Evolutionary conservation across 2,888 invertebrate genomes (phyloP).

Genomic region (Eurois occulta): DNA sequence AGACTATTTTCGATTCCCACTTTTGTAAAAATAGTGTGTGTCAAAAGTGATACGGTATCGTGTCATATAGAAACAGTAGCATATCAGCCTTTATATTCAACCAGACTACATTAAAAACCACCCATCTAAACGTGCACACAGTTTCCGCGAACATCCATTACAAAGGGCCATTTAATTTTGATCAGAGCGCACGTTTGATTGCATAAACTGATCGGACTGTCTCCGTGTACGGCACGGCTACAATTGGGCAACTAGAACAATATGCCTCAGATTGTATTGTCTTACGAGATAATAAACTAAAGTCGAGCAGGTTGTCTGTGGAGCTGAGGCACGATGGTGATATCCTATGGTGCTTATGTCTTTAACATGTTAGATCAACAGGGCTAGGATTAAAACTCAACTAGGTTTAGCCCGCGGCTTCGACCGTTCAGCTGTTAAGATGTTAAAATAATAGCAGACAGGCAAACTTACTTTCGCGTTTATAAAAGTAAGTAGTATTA

Average conservation of each 20-base stretch:
- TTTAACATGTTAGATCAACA: no score
- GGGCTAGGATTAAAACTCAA: no score
- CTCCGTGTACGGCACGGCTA: conserved; percentile 18
- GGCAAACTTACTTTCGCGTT: no score
- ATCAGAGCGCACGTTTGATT: conserved; percentile 57
- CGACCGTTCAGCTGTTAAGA: no score
- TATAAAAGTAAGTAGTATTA: no score
- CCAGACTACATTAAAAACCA: background rate
- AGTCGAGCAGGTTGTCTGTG: conserved; percentile 17
- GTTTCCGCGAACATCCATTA: conserved; percentile 28
- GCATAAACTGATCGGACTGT: conserved; percentile 48
- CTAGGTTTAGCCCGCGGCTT: no score
- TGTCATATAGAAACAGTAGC: no score
- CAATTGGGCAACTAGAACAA: conserved; percentile 55
- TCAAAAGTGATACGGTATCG: background rate
- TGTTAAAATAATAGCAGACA: no score
- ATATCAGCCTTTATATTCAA: background rate
- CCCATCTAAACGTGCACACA: conserved; percentile 15
- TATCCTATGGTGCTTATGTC: no score
- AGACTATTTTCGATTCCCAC: background rate
- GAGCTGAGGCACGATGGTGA: background rate
- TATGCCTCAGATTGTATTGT: conserved; percentile 30
- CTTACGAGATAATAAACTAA: conserved; percentile 18
- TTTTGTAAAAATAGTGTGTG: background rate
- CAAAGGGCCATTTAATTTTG: conserved; percentile 62